Evolutionary conservation across 2,888 invertebrate species (phyloP), one percentile per base, ranked within the genome.

Genomic region (Blomia tropicalis): DNA sequence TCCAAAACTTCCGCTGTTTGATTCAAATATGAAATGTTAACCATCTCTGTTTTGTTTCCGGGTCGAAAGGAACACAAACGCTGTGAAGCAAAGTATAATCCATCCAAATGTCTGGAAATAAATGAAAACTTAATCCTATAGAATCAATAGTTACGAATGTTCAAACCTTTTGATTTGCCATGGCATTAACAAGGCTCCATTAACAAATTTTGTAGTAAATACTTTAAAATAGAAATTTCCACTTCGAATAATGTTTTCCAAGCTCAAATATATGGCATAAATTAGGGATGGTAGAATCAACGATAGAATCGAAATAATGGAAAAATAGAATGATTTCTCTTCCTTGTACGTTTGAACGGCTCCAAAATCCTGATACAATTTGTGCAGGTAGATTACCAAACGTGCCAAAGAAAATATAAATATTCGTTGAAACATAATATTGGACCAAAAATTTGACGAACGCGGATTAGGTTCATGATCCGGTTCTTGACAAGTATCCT

Each of bases 91-190:
- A 66, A 69, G 32, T 66, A 62, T 0, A 68, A 51, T 4, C 69
- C 65, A 53, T 69, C 69, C 29, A 67, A 59, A 19, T 67, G 67
- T 29, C 68, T 67, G 43, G 59, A 60, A 31, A 27, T 3, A 22
- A 22, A 19, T 7, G 27, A 31, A 2, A 58, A 58, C 11, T 54
- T 58, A 29, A 32, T 31, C 1, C 14, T 31, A 19, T 17, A 47
- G n/a, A 59, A 59, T 59, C 5, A 2, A 14, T 17, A 29, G 19
- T 11, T 29, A n/a, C n/a, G 19, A 60, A 25, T 11, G 3, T 56
- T 27, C 11, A 36, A 29, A 67, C 63, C 68, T 64, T 59, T 69
- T 68, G n/a, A 68, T 69, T 53, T 68, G 68, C 68, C 68, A 68
- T n/a, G 67, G 66, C n/a, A 67, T 63, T 23, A 67, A 56, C 14